These are phyloP conservation scores for Seriola aureovittata DNA, from an alignment of 2,113 vertebrate genomes.

Conservation along the genomic window DNA sequence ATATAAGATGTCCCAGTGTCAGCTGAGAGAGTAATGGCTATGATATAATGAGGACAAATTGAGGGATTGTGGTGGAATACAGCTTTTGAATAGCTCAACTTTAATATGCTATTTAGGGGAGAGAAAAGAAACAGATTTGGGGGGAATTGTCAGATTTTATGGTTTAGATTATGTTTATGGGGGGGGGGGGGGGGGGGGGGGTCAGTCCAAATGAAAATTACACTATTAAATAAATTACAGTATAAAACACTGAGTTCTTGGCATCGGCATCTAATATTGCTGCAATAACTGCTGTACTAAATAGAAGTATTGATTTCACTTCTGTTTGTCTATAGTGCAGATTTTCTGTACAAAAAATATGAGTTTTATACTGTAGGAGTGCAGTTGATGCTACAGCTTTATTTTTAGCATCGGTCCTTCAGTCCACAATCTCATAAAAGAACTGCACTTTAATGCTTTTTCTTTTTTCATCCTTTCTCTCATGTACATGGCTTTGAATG, in stretches of 20 bases:
- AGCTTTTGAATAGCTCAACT: conserved; percentile 23
- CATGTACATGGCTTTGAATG: conserved; percentile 53
- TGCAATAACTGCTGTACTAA: conserved; percentile 8
- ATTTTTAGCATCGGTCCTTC: conserved; percentile 1
- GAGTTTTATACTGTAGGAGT: background rate
- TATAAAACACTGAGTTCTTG: conserved; percentile 17
- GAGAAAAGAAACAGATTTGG: conserved; percentile 16
- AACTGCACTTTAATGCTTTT: conserved; percentile 9
- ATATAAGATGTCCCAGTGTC: conserved; percentile 10
- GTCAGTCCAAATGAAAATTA: conserved; percentile 36
- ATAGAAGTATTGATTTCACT: conserved; percentile 36
- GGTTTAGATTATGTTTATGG: conserved; percentile 39
- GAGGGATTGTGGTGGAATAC: conserved; percentile 6
- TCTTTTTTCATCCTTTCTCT: background rate
- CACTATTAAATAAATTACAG: conserved; percentile 29
- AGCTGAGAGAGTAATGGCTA: conserved; percentile 37
- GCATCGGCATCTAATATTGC: background rate
- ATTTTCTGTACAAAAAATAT: background rate
- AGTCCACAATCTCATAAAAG: conserved; percentile 5
- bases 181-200: too few species aligned
- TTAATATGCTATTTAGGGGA: conserved; percentile 12
- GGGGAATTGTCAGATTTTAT: conserved; percentile 14
- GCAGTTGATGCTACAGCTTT: background rate
- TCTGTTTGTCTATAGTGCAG: background rate
- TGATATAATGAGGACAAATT: conserved; percentile 37